Evolutionary conservation across 2,888 invertebrate genomes (phyloP).

Genomic region (Cerastoderma edule): DNA sequence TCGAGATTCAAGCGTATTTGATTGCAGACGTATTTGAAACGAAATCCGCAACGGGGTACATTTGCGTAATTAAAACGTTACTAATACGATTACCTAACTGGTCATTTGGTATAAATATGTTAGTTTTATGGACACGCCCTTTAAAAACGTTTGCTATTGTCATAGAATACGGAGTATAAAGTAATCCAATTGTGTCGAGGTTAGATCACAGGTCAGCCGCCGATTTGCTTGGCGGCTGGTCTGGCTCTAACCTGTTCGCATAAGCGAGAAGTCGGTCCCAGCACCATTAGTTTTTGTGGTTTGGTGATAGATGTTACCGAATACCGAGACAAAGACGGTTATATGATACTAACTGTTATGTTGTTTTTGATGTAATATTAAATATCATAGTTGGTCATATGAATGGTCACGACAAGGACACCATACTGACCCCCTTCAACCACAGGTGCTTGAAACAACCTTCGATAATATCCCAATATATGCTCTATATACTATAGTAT

Average conservation of each 20-base stretch:
- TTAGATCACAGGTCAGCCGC: neutral
- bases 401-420: too few relatives aligned
- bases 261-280: neutral
- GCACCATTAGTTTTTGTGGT: too few relatives aligned
- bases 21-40: slow-evolving; percentile 16
- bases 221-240: neutral
- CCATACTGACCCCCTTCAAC: too few relatives aligned
- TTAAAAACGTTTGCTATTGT: neutral
- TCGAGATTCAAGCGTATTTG: slow-evolving; percentile 6
- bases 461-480: too few relatives aligned
- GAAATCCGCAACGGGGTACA: neutral
- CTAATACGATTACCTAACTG: slow-evolving; percentile 5
- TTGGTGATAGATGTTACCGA: too few relatives aligned
- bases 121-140: slow-evolving; percentile 9
- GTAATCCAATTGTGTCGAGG: neutral
- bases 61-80: slow-evolving; percentile 20
- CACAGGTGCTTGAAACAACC: too few relatives aligned
- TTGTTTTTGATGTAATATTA: too few relatives aligned
- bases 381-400: too few relatives aligned
- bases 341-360: too few relatives aligned
- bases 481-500: too few relatives aligned
- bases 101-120: slow-evolving; percentile 18
- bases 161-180: neutral
- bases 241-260: neutral
- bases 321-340: too few relatives aligned